Percentiles rank a stretch among this genome's conserved stretches.
These are phyloP conservation scores for Leptogaster cylindrica DNA, from an alignment of 2,888 invertebrate species.

Conservation along the genomic window DNA sequence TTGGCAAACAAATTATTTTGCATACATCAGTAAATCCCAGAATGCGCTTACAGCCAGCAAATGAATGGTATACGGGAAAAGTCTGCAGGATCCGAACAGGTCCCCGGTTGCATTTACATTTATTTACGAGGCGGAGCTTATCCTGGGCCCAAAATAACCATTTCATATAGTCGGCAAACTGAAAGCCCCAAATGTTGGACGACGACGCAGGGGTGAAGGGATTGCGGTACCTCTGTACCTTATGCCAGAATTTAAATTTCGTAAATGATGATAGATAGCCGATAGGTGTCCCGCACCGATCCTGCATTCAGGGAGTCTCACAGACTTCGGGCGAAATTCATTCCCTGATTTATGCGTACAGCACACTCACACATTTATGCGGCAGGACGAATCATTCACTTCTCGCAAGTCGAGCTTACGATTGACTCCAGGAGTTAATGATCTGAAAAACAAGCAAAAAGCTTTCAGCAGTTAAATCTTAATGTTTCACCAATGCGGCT, in stretches of 20 bases:
- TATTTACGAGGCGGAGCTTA: conserved; percentile 27
- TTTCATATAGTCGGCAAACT: not conserved
- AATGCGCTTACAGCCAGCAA: conserved; percentile 7
- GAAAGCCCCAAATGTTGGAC: not conserved
- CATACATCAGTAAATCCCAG: conserved; percentile 34
- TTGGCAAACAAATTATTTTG: conserved; percentile 38
- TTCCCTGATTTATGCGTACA: too few relatives aligned
- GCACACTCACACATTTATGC: conserved; percentile 22
- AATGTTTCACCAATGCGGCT: too few relatives aligned
- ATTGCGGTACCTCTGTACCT: conserved; percentile 1
- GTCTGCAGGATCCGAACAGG: not conserved
- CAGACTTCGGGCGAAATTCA: too few relatives aligned
- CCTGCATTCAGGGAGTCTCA: not conserved
- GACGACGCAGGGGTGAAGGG: not conserved
- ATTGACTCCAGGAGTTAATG: conserved; percentile 31
- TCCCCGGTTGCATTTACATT: not conserved
- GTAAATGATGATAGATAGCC: conserved; percentile 39
- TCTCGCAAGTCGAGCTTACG: conserved; percentile 37
- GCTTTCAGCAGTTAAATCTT: conserved; percentile 33
- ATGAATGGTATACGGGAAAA: not conserved
- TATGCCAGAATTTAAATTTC: conserved; percentile 39
- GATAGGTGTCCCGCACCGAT: too few relatives aligned
- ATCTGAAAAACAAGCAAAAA: conserved; percentile 39
- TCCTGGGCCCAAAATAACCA: conserved; percentile 25
- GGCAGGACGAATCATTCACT: conserved; percentile 28